Evolutionary conservation across 2,797 vertebrate species (phyloP).

Genomic region (Erpetoichthys calabaricus): DNA sequence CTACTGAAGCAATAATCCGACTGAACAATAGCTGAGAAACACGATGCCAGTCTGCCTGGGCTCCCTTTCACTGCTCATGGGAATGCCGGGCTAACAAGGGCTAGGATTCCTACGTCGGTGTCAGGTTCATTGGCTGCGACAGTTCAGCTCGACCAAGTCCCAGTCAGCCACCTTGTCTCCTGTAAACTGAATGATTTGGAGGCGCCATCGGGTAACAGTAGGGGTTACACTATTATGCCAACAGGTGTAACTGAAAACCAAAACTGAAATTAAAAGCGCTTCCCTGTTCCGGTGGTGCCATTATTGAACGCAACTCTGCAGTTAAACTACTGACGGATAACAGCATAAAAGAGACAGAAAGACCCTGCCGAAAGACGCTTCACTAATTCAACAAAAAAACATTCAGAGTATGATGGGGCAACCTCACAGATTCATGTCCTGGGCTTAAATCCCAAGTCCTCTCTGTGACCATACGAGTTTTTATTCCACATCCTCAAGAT

Average conservation of each 20-base stretch:
- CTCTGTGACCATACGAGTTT: too few relatives aligned
- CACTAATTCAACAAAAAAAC: too few relatives aligned
- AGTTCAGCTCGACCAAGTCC: constrained; percentile 62
- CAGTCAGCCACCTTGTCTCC: constrained; percentile 68
- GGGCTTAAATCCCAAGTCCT: too few relatives aligned
- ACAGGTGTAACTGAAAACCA: constrained; percentile 78
- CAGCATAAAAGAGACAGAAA: constrained; percentile 1
- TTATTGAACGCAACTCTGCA: constrained; percentile 27
- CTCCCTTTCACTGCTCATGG: constrained; percentile 59
- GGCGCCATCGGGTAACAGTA: constrained; percentile 80
- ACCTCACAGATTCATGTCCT: too few relatives aligned
- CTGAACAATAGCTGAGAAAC: constrained; percentile 50
- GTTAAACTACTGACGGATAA: not conserved
- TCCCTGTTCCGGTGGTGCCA: constrained; percentile 38
- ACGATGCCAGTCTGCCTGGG: constrained; percentile 43
- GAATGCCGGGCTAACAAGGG: constrained; percentile 53
- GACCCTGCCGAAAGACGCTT: too few relatives aligned
- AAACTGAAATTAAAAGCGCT: constrained; percentile 60
- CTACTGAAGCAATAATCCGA: constrained; percentile 35
- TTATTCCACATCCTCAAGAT: too few relatives aligned
- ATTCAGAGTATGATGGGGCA: too few relatives aligned
- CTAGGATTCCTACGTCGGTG: constrained; percentile 66
- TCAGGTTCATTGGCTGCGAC: constrained; percentile 67
- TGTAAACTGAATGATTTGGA: constrained; percentile 62
- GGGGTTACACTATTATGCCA: constrained; percentile 55